Evolutionary conservation across 2,113 vertebrate species (phyloP), one percentile per base, ranked within the genome.

Genomic region (Dolichotis patagonum): DNA sequence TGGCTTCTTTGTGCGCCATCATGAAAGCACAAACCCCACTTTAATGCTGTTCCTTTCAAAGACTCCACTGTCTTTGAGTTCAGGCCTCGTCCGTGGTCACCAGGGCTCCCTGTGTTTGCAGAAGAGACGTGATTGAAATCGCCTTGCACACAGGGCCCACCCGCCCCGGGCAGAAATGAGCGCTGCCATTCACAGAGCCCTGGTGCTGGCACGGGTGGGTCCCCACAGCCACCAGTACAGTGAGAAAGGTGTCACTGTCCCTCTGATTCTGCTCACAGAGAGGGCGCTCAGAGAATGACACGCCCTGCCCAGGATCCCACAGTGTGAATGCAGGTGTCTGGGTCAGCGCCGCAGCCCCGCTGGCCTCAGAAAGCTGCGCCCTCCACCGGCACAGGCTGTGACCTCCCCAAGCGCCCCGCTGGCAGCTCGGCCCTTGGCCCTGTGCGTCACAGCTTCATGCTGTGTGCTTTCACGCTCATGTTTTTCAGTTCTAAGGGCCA

Each of bases 1-100:
- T 82, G 49, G 95, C 75, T 96, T 98, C 90, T 95, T n/a, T 96
- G 91, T 95, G 43, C 75, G 94, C 89, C 93, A 3, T 97, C 49
- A 28, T 97, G 91, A 96, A 98, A 98, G 95, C 4, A 10, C 95
- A 96, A 93, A 83, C 63, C 92, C 92, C 80, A 43, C 95, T 98
- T 98, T 94, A 90, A 71, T 96, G 91, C 93, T 94, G 67, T 69
- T 91, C 28, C 5, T 88, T 82, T 95, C 97, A 98, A 95, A 78
- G 49, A 81, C 96, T 77, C 73, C 80, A 88, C 95, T 98, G 94
- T 96, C 87, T 96, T 63, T 56, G 73, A 84, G 91, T 89, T 97
- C 75, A 89, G 97, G 56, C 97, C 97, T 77, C 78, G 63, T 88
- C 85, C 95, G 89, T 96, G 91, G 78, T 93, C 88, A 43, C 85